Evolutionary conservation across 2,113 vertebrate species (phyloP).

Genomic region (Alethe diademata): DNA sequence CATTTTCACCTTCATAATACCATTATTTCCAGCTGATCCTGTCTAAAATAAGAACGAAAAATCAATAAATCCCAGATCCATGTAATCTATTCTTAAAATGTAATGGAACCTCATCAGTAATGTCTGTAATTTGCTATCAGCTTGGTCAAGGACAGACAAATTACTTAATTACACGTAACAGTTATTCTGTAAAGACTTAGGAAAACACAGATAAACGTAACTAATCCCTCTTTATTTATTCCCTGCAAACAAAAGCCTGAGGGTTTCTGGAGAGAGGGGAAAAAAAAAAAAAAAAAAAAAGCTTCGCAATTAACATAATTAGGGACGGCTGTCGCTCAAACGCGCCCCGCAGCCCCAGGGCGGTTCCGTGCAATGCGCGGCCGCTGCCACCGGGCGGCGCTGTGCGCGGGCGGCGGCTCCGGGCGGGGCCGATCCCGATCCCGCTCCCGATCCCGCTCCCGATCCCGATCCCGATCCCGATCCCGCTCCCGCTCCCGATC

Average conservation of each 20-base stretch:
- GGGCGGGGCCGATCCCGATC: neutral
- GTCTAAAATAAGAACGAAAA: neutral
- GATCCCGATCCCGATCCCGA: too few species aligned
- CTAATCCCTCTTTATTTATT: constrained; percentile 66
- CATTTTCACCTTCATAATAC: constrained; percentile 37
- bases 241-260: constrained; percentile 58
- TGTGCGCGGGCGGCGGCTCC: neutral
- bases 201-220: constrained; percentile 64
- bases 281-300: neutral
- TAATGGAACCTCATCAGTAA: constrained; percentile 12
- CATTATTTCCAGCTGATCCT: constrained; percentile 7
- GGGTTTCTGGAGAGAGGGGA: neutral
- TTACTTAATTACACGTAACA: constrained; percentile 48
- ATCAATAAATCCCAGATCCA: neutral
- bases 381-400: neutral
- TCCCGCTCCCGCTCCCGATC: too few species aligned
- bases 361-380: neutral
- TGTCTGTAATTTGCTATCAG: constrained; percentile 38
- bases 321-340: neutral
- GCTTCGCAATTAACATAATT: constrained; percentile 41
- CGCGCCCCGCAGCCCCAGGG: neutral
- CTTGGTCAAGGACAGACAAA: constrained; percentile 40
- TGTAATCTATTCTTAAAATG: constrained; percentile 27
- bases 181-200: constrained; percentile 53
- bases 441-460: neutral